Evolutionary conservation across 1,140 invertebrate species (phyloP), one percentile per base, ranked within the genome.

Genomic region (Saccostrea cuccullata): DNA sequence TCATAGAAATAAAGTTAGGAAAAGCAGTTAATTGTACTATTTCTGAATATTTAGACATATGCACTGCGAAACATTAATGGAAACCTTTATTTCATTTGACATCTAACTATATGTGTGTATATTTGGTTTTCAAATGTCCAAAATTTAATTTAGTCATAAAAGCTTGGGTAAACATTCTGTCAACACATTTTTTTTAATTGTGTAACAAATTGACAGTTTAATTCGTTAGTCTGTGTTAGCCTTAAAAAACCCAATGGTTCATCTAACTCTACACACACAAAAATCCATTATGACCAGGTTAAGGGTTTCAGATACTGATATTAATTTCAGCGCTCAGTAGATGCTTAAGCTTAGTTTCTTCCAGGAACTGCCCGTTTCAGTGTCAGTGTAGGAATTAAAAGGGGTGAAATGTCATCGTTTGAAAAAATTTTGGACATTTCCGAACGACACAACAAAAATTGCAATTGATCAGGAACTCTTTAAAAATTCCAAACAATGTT

Each of bases 381-480:
- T 77, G 70, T 11, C 26, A 36, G 11, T 77, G 70, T 30, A 13
- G 30, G 70, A 77, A 77, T 36, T 77, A 8, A 0, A 77, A 26
- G 70, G n/a, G n/a, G 70, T 77, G 2, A 77, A 77, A 30, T 77
- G 70, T 30, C 12, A 77, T 30, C 70, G 70, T 15, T 36, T 77
- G 26, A 3, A 36, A 77, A 13, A 6, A 30, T 77, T 77, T 40
- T 12, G 13, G 11, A 26, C 12, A 30, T 77, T 77, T 36, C 70
- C 70, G 5, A 12, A 36, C 36, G 36, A 77, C 70, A 77, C 70
- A 77, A 77, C 70, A 15, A 77, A 77, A 77, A 77, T 77, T 17
- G 70, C 70, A 36, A 30, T 77, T 36, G 26, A 77, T 26, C 70
- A 77, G 26, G 70, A 30, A 15, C 11, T 17, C 30, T 77, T 2